These are phyloP conservation scores for Brachyopa scutellaris DNA, from an alignment of 2,888 invertebrate genomes.

Conservation along the genomic window DNA sequence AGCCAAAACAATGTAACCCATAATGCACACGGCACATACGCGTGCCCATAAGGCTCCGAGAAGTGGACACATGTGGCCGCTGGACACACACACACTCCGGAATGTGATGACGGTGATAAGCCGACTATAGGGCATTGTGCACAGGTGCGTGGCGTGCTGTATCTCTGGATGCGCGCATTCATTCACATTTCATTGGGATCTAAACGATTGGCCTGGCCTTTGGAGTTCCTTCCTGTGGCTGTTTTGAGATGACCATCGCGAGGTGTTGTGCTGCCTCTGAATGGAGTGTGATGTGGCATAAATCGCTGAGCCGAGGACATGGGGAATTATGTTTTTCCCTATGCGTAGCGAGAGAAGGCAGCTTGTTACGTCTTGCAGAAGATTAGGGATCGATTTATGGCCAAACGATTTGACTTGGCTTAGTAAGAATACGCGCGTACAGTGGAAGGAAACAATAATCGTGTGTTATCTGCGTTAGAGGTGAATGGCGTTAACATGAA, in stretches of 20 bases:
- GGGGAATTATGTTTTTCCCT: slow-evolving; percentile 65
- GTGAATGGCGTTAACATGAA: slow-evolving; percentile 67
- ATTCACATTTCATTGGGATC: slow-evolving; percentile 68
- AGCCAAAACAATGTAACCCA: slow-evolving; percentile 64
- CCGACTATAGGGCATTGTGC: slow-evolving; percentile 45
- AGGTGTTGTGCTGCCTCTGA: slow-evolving; percentile 68
- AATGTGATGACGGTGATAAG: slow-evolving; percentile 63
- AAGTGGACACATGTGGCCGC: slow-evolving; percentile 16
- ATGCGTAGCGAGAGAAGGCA: slow-evolving; percentile 18
- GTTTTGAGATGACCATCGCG: slow-evolving; percentile 61
- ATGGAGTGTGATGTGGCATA: slow-evolving; percentile 71
- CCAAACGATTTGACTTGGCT: no score
- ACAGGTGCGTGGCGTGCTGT: slow-evolving; percentile 67
- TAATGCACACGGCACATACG: slow-evolving; percentile 50
- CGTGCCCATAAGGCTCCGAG: slow-evolving; percentile 66
- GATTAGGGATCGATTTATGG: slow-evolving; percentile 72
- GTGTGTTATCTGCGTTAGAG: slow-evolving; percentile 59
- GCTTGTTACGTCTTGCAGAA: slow-evolving; percentile 54
- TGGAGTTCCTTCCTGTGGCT: slow-evolving; percentile 10
- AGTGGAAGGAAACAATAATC: slow-evolving; percentile 61
- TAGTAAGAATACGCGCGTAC: slow-evolving; percentile 22
- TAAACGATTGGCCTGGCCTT: slow-evolving; percentile 70
- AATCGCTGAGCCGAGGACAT: slow-evolving; percentile 63
- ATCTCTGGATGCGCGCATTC: no score
- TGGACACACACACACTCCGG: slow-evolving; percentile 33